phyloP scores from a whole-genome alignment of 2,888 invertebrate genomes.

The Fragum sueziense region DNA sequence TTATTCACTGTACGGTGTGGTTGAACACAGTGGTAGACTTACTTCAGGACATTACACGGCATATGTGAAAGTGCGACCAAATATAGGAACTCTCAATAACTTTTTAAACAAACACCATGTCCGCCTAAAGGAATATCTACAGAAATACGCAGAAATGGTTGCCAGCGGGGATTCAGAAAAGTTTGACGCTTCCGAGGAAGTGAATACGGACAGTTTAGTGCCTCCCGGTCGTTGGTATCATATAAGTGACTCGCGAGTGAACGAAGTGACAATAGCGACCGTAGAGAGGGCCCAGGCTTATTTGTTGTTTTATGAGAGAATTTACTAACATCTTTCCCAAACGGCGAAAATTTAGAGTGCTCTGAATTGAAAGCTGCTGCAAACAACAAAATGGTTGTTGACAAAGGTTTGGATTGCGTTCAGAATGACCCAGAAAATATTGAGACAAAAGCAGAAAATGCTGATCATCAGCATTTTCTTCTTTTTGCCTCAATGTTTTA shows the following conservation, averaged over 20 bases:
- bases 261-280: conserved; percentile 89
- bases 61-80: conserved; percentile 90
- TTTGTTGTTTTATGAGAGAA: conserved; percentile 97
- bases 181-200: conserved; percentile 56
- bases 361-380: not conserved
- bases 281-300: conserved; percentile 96
- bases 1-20: conserved; percentile 96
- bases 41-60: conserved; percentile 96
- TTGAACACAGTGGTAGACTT: conserved; percentile 96
- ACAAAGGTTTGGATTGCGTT: no score
- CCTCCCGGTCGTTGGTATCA: conserved; percentile 93
- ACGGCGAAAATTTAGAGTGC: not conserved
- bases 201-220: conserved; percentile 67
- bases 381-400: not conserved
- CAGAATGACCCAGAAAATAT: not conserved
- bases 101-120: conserved; percentile 68
- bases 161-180: conserved; percentile 53
- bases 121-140: conserved; percentile 67
- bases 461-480: no score
- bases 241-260: conserved; percentile 94
- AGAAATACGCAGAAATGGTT: conserved; percentile 61
- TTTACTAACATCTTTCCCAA: conserved; percentile 81
- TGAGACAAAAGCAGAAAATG: not conserved
- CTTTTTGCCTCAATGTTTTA: no score
- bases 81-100: conserved; percentile 67